Conservation (phyloP, 1,140 invertebrate species). For the Telenomus remus region DNA sequence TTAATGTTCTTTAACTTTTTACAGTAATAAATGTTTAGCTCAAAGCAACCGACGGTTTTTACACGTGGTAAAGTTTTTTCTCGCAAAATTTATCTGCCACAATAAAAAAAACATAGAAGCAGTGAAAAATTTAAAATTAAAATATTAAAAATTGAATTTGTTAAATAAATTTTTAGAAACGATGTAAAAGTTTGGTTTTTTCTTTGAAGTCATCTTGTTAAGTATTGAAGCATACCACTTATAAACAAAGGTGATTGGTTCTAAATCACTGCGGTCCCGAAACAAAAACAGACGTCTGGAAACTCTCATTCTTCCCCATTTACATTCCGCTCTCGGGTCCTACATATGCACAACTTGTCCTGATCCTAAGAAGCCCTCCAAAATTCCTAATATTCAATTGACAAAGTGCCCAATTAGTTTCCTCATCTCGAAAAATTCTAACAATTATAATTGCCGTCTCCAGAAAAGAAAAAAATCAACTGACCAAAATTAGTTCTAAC, state of each 20-base stretch:
- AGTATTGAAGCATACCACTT: constrained; percentile 37
- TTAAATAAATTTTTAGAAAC: too few species aligned
- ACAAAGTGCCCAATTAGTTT: constrained; percentile 59
- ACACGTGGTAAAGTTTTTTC: constrained; percentile 3
- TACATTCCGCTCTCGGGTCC: constrained; percentile 25
- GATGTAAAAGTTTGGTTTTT: too few species aligned
- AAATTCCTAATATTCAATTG: constrained; percentile 58
- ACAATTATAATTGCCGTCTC: constrained; percentile 8
- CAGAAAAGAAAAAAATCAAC: constrained; percentile 13
- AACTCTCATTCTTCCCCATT: constrained; percentile 33
- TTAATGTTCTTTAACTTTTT: constrained; percentile 63
- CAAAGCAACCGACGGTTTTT: background rate
- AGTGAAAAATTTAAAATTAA: background rate
- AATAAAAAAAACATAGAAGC: background rate
- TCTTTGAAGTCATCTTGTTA: background rate
- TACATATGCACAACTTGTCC: constrained; percentile 44
- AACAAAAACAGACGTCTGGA: constrained; percentile 31
- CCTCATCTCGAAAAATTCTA: constrained; percentile 42
- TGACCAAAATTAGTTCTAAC: background rate
- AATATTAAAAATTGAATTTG: too few species aligned
- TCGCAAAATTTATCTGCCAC: too few species aligned
- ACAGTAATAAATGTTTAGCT: constrained; percentile 51
- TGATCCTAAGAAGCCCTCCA: constrained; percentile 24
- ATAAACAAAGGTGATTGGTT: constrained; percentile 38
- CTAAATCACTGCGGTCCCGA: constrained; percentile 2